Percentiles rank a stretch among this genome's conserved stretches.
Evolutionary conservation across 2,113 vertebrate species (phyloP).

Genomic region (Antechinus stuartii): DNA sequence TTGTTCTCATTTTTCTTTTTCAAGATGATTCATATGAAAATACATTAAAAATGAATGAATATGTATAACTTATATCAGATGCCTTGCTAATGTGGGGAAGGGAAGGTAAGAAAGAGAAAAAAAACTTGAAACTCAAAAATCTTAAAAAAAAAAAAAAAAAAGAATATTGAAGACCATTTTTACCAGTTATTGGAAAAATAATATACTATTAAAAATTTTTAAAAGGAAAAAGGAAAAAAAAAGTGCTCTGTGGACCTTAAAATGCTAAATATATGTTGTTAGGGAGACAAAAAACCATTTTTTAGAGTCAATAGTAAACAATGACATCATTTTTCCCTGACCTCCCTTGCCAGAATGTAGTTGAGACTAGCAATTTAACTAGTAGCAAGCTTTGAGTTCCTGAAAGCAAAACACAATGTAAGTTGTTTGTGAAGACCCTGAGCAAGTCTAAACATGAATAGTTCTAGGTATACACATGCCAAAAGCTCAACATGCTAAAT

Average conservation of each 20-base stretch:
- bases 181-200: too few relatives aligned
- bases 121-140: too few relatives aligned
- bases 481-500: constrained; percentile 58
- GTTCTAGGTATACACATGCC: constrained; percentile 66
- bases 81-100: too few relatives aligned
- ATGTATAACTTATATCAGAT: too few relatives aligned
- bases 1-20: too few relatives aligned
- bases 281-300: not conserved
- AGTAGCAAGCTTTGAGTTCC: not conserved
- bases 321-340: not conserved
- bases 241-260: not conserved
- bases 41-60: too few relatives aligned
- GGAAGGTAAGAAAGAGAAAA: too few relatives aligned
- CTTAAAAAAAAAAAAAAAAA: too few relatives aligned
- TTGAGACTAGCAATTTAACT: not conserved
- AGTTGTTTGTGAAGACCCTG: not conserved
- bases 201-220: too few relatives aligned
- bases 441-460: constrained; percentile 59
- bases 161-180: too few relatives aligned
- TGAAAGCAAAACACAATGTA: constrained; percentile 37
- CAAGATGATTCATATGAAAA: too few relatives aligned
- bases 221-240: too few relatives aligned
- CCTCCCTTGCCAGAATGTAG: not conserved
- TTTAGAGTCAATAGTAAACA: not conserved
- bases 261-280: not conserved